Evolutionary conservation across 2,113 vertebrate species (phyloP).

Genomic region (Arizona elegans): DNA sequence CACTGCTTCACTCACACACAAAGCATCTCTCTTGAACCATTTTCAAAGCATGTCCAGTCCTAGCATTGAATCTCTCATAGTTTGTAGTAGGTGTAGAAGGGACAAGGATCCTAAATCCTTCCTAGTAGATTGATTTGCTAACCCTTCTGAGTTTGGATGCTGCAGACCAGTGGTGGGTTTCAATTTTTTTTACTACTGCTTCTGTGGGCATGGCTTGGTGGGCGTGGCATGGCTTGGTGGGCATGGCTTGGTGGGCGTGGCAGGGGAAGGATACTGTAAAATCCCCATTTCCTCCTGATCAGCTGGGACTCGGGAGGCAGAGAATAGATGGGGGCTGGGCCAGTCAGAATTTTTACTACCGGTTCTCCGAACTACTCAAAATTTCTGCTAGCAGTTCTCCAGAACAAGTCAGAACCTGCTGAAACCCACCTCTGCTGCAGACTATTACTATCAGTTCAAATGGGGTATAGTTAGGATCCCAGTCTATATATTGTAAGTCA

Average conservation of each 20-base stretch:
- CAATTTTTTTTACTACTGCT: no score
- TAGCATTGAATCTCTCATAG: neutral
- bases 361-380: no score
- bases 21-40: neutral
- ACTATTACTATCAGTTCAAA: neutral
- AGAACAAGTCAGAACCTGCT: no score
- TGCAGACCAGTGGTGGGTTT: neutral
- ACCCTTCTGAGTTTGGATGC: neutral
- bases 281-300: no score
- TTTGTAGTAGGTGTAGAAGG: neutral
- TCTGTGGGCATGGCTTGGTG: no score
- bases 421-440: neutral
- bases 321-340: no score
- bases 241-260: no score
- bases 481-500: neutral
- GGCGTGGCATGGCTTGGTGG: no score
- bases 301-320: no score
- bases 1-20: neutral
- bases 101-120: neutral
- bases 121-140: neutral
- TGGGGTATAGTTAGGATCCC: neutral
- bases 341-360: no score
- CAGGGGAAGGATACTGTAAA: no score
- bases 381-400: no score
- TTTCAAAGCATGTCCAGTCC: neutral